Base-by-base conservation (phyloP, 2,888 invertebrate genomes). In the Leucoptera coffeella region DNA sequence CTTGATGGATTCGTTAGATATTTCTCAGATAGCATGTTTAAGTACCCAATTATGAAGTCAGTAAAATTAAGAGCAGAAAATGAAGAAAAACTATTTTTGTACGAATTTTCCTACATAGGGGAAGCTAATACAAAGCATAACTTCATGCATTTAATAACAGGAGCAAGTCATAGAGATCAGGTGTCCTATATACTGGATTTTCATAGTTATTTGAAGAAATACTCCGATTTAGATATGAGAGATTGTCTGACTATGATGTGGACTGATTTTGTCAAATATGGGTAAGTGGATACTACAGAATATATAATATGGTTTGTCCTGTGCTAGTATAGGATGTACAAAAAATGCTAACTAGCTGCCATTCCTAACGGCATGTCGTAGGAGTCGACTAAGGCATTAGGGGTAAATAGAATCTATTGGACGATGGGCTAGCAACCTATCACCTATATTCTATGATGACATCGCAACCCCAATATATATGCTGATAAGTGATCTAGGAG, bases 101-200 rank as follows among this genome's bases (percentile, higher is more conserved):
- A 64, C 30, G 65, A 67, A 26, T 69, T 67, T 35, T 43, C 53
- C 0, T 67, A 61, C 22, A 42, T 56, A 4, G 69, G 67, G 2
- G 45, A 50, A 14, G 39, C 67, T 2, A 64, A 43, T 33, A 50
- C 56, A 22, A 43, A 52, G 28, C 60, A 67, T 35, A 22, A 38
- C 14, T 65, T 50, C 12, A 54, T 54, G 54, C 56, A 64, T 12
- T 49, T 31, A 32, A 37, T 65, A 12, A 49, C 46, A 34, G 67
- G 65, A 2, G 65, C 67, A 0, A 64, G 61, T 31, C 67, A 69
- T 29, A 52, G 67, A 37, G 67, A 69, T 29, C 65, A 65, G 35
- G 50, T 54, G 1, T 48, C 64, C 1, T 65, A 67, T 26, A 34
- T 65, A 10, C 32, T 65, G 25, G 65, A 67, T 35, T 65, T 69